Conservation (phyloP, 2,797 vertebrate species). For the Anomalospiza imberbis region DNA sequence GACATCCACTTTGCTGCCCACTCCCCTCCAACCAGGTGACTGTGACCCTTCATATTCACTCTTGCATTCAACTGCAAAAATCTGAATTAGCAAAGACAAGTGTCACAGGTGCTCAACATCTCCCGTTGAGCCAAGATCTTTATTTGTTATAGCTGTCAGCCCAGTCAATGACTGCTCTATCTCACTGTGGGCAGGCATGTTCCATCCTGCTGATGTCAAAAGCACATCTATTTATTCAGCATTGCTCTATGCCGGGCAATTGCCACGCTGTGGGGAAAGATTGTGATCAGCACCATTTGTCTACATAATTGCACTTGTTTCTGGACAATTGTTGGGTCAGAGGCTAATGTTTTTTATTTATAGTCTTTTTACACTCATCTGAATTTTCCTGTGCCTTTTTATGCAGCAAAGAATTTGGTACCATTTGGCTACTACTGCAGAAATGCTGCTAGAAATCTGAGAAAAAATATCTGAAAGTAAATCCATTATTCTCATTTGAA, state of each 20-base stretch:
- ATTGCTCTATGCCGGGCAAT: not conserved
- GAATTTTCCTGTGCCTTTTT: not conserved
- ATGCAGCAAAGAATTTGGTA: not conserved
- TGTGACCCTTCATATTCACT: not conserved
- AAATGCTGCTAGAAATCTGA: not conserved
- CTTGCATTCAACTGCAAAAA: not conserved
- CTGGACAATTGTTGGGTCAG: not conserved
- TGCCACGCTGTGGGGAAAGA: not conserved
- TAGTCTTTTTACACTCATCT: not conserved
- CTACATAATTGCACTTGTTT: constrained; percentile 23
- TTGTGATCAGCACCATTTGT: constrained; percentile 1
- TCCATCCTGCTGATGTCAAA: not conserved
- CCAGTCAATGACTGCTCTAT: not conserved
- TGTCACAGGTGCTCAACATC: not conserved
- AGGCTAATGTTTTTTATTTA: constrained; percentile 16
- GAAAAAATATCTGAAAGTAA: not conserved
- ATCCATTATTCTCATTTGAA: not conserved
- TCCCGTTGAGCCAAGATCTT: not conserved
- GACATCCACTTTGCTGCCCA: not conserved
- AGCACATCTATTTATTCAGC: not conserved
- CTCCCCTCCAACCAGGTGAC: not conserved
- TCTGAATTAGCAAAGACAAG: not conserved
- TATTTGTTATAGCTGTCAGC: not conserved
- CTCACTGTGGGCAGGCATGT: not conserved
- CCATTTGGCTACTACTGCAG: not conserved